A percentile compares a stretch with the other conserved stretches of the same genome.
These are phyloP conservation scores for Hemiprocne comata DNA, from an alignment of 2,113 vertebrate species.

Conservation along the genomic window DNA sequence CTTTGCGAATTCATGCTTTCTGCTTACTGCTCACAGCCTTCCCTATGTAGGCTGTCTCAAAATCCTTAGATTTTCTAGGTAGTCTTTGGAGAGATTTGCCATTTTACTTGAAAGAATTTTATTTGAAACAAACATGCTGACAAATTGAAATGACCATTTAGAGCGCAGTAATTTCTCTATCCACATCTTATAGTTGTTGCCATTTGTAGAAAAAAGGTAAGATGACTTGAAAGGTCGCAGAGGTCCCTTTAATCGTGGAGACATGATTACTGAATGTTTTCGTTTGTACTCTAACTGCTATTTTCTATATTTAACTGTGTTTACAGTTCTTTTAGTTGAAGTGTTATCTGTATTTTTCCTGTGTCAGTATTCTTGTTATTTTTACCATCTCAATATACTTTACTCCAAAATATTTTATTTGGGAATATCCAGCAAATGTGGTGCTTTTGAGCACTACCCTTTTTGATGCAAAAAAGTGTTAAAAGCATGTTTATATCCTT, in stretches of 20 bases:
- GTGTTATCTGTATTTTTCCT: background rate
- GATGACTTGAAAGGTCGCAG: background rate
- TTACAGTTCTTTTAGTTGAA: background rate
- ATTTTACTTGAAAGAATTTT: background rate
- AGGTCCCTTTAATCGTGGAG: background rate
- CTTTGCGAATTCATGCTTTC: background rate
- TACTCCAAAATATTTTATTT: background rate
- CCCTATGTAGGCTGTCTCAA: fast-evolving
- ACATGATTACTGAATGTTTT: background rate
- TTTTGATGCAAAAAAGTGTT: background rate
- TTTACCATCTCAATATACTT: background rate
- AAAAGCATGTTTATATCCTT: background rate
- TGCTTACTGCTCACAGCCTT: background rate
- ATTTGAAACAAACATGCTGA: background rate
- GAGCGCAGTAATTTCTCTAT: background rate
- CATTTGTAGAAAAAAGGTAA: background rate
- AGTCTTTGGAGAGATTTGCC: background rate
- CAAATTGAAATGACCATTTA: background rate
- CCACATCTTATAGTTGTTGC: background rate
- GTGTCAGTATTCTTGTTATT: background rate
- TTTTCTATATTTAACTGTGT: background rate
- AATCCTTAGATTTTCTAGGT: background rate
- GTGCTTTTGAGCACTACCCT: background rate
- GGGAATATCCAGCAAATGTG: background rate
- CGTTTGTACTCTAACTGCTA: background rate